Conservation (phyloP, 92 coral and sea anemone genomes). For the Zoanthus sociatus region DNA sequence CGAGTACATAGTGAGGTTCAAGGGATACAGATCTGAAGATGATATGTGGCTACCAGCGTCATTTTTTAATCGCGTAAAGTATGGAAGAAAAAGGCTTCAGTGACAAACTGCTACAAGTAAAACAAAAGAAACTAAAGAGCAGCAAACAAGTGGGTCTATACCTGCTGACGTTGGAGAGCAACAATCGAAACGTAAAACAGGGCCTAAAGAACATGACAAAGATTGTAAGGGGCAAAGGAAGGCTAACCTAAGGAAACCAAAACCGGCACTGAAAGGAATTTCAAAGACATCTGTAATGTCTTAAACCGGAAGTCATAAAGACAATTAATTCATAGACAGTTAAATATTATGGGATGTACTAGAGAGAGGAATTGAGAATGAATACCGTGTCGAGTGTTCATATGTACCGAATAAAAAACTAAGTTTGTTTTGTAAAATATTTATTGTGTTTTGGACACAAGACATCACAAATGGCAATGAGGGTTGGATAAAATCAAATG, state of each 20-base stretch:
- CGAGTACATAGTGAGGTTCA: conserved; percentile 55
- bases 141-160: conserved; percentile 21
- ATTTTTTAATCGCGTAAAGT: conserved; percentile 44
- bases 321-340: too few species aligned
- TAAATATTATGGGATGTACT: too few species aligned
- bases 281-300: background rate
- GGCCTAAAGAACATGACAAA: background rate
- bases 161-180: background rate
- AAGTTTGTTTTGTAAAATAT: too few species aligned
- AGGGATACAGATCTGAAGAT: conserved; percentile 61
- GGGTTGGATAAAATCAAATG: too few species aligned
- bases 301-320: too few species aligned
- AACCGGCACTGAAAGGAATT: conserved; percentile 6
- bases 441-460: too few species aligned
- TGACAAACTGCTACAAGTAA: background rate
- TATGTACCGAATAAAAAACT: too few species aligned
- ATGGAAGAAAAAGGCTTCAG: background rate
- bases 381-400: too few species aligned
- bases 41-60: conserved; percentile 71
- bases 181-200: conserved; percentile 16
- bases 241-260: conserved; percentile 2
- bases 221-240: background rate
- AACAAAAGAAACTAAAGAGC: background rate
- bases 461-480: too few species aligned
- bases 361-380: too few species aligned